A percentile compares a stretch with the other conserved stretches of the same genome.
Evolutionary conservation across 2,888 invertebrate genomes (phyloP).

Genomic region (Oscheius sp.): DNA sequence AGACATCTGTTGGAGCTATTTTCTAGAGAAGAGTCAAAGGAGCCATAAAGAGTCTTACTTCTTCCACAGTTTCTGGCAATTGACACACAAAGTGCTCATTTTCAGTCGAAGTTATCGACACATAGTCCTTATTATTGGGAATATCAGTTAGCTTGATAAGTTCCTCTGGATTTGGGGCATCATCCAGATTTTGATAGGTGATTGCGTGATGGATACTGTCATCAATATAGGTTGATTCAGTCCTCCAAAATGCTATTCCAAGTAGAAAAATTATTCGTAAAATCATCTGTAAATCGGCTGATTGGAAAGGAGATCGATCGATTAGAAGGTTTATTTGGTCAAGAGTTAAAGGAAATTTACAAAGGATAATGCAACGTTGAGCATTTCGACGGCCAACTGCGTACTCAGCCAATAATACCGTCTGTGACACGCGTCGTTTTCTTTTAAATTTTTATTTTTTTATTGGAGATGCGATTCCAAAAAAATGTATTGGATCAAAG

Average conservation of each 20-base stretch:
- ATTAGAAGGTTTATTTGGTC: no score
- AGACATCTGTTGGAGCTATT: slow-evolving; percentile 12
- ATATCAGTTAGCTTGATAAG: not conserved
- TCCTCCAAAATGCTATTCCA: not conserved
- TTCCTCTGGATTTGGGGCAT: slow-evolving; percentile 7
- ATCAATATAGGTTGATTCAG: slow-evolving; percentile 30
- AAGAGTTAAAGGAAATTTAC: no score
- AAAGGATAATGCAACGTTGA: no score
- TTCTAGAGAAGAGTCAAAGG: slow-evolving; percentile 3
- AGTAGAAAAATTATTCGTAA: not conserved
- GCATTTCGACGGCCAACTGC: no score
- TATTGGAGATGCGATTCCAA: not conserved
- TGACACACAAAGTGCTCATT: slow-evolving; percentile 41
- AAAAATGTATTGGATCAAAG: no score
- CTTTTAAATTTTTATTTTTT: not conserved
- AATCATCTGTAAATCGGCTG: not conserved
- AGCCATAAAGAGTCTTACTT: slow-evolving; percentile 8
- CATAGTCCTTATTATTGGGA: slow-evolving; percentile 21
- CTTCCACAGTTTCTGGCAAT: slow-evolving; percentile 33
- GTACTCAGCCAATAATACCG: no score
- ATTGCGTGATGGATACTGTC: slow-evolving; percentile 45
- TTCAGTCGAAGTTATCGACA: slow-evolving; percentile 26
- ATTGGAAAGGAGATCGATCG: not conserved
- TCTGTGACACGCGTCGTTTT: not conserved
- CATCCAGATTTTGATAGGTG: slow-evolving; percentile 33